These are phyloP conservation scores for Sceloporus tristichus DNA, from an alignment of 2,113 vertebrate genomes.

Conservation along the genomic window DNA sequence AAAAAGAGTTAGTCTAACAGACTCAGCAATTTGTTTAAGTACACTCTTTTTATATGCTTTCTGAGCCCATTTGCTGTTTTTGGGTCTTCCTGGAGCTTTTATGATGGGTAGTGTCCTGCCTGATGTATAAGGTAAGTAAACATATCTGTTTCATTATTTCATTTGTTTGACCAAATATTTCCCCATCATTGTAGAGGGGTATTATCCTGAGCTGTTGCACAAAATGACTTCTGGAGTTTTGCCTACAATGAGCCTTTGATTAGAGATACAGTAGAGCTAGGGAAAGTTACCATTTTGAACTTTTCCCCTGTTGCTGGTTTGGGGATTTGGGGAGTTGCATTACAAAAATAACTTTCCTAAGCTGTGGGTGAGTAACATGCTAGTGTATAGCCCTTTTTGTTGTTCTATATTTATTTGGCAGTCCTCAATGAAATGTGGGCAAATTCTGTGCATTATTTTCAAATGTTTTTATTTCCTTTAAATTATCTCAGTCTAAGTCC, in stretches of 20 bases:
- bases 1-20: background rate
- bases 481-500: background rate
- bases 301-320: no score
- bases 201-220: background rate
- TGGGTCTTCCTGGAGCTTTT: background rate
- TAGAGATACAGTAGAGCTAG: background rate
- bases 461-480: background rate
- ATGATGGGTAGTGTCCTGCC: background rate
- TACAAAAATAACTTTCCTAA: no score
- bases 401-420: no score
- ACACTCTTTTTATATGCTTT: background rate
- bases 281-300: no score
- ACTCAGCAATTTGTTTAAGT: background rate
- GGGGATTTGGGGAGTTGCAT: no score
- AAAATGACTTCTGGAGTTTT: background rate
- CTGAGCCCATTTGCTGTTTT: slow-evolving; percentile 5
- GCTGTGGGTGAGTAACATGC: no score
- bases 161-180: background rate
- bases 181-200: background rate
- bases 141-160: background rate
- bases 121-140: background rate
- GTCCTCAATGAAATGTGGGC: background rate
- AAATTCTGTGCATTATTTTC: background rate
- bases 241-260: background rate
- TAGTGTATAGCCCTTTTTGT: background rate